A percentile compares a stretch with the other conserved stretches of the same genome.
phyloP scores from a whole-genome alignment of 2,797 vertebrate species.

The Rhinoraja longicauda region DNA sequence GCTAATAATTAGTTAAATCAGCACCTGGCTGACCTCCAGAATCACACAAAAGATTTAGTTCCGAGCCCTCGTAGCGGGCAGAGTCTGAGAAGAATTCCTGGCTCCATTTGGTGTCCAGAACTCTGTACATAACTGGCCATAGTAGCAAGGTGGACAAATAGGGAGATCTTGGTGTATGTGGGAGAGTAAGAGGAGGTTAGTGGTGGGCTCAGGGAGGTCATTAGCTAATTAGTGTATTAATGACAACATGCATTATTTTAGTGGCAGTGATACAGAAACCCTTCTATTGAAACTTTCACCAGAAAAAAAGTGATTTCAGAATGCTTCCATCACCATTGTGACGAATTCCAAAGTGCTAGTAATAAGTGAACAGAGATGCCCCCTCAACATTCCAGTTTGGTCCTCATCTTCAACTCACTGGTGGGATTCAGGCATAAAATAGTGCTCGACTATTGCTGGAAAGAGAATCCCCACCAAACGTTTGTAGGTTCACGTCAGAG shows the following conservation, averaged over 20 bases:
- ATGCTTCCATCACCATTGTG: background rate
- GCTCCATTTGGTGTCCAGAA: no score
- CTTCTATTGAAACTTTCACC: background rate
- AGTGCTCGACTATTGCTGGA: background rate
- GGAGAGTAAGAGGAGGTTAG: no score
- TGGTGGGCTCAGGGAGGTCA: background rate
- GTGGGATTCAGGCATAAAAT: background rate
- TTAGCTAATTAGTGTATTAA: background rate
- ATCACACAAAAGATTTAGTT: no score
- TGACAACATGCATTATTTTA: background rate
- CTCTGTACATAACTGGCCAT: no score
- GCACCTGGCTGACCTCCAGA: no score
- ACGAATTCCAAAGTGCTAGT: background rate
- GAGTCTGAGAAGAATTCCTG: no score
- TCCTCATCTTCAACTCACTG: background rate
- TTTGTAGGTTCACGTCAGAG: background rate
- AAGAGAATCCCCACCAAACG: background rate
- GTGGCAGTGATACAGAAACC: background rate
- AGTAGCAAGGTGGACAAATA: no score
- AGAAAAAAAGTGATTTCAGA: background rate
- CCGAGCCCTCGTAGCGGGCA: no score
- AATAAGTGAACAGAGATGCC: background rate
- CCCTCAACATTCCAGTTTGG: background rate
- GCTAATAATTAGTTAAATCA: no score
- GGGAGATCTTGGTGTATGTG: no score